These are phyloP conservation scores for Himalopsyche japonica DNA, from an alignment of 2,888 invertebrate species.

Conservation along the genomic window DNA sequence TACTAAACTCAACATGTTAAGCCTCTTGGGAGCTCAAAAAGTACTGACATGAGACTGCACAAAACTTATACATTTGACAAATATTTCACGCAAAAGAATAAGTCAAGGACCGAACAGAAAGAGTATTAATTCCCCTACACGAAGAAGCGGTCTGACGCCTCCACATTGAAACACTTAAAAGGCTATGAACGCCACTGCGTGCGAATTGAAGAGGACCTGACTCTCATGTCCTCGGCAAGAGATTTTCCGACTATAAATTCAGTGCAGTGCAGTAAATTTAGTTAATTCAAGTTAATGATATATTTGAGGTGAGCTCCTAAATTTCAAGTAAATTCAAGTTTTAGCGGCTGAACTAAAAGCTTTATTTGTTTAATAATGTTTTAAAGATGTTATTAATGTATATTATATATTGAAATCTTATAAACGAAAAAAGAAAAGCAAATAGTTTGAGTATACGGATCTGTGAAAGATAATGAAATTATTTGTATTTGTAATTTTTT, in stretches of 20 bases:
- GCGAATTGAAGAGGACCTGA: neutral
- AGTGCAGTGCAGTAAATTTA: neutral
- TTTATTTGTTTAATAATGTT: no score
- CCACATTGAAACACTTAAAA: neutral
- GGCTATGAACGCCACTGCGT: neutral
- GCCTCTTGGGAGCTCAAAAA: neutral
- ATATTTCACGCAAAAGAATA: neutral
- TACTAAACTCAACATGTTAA: neutral
- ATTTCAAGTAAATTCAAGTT: no score
- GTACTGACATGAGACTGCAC: neutral
- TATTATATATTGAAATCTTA: no score
- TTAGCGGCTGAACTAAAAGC: no score
- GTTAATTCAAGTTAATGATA: no score
- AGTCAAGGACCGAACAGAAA: neutral
- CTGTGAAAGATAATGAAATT: no score
- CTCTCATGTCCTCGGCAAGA: neutral
- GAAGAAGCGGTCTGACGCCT: neutral
- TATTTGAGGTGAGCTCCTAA: no score
- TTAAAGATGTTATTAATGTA: no score
- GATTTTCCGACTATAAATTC: neutral
- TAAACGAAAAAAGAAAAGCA: no score
- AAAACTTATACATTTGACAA: neutral
- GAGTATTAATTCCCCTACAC: conserved; percentile 9
- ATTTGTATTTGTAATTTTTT: no score
- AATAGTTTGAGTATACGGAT: no score